Percentiles rank a stretch among this genome's conserved stretches.
These are phyloP conservation scores for Acutogordius australiensis DNA, from an alignment of 2,888 invertebrate species.

Conservation along the genomic window DNA sequence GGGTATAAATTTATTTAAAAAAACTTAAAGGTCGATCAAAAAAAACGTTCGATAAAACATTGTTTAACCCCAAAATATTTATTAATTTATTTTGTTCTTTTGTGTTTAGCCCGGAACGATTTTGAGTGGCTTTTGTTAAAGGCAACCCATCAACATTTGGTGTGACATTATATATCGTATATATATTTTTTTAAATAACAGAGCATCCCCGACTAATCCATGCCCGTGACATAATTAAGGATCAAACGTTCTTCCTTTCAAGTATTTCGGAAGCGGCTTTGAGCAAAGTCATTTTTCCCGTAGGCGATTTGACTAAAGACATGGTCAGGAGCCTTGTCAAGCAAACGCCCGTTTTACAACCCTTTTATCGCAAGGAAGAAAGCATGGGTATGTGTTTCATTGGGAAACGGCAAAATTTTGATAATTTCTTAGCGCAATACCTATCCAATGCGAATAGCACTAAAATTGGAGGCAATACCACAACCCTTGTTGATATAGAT, in stretches of 20 bases:
- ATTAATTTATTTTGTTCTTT: no score
- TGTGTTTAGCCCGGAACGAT: no score
- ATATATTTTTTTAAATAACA: background rate
- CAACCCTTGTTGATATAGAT: no score
- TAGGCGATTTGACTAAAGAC: constrained; percentile 43
- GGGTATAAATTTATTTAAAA: no score
- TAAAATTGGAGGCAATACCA: no score
- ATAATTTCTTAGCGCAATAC: constrained; percentile 60
- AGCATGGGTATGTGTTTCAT: constrained; percentile 91
- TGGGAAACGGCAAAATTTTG: constrained; percentile 48
- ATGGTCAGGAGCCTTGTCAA: constrained; percentile 48
- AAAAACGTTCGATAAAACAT: no score
- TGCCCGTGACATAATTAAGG: constrained; percentile 42
- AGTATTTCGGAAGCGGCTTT: constrained; percentile 49
- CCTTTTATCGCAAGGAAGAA: constrained; percentile 42
- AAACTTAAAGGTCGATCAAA: no score
- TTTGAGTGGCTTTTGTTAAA: no score
- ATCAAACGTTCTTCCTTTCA: constrained; percentile 75
- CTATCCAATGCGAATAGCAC: constrained; percentile 40
- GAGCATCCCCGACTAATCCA: background rate
- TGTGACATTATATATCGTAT: background rate
- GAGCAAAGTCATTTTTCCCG: constrained; percentile 55
- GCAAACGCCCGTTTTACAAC: constrained; percentile 33
- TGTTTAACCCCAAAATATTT: no score
- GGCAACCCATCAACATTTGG: no score